phyloP scores from a whole-genome alignment of 2,888 invertebrate species.

The Neoitamus cyanurus region DNA sequence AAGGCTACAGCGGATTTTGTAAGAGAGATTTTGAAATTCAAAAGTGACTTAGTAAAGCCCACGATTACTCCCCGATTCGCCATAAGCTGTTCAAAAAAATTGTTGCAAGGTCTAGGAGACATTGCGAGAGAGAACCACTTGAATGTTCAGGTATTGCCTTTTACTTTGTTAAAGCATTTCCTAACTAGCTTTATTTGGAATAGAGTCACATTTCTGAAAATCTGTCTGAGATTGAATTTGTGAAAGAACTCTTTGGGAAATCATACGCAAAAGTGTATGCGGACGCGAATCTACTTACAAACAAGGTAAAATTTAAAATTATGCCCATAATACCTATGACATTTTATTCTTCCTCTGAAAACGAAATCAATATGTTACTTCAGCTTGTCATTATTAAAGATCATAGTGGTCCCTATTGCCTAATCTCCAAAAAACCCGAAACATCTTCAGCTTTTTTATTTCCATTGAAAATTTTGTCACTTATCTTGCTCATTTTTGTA shows the following conservation, averaged over 20 bases:
- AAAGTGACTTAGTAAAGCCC: constrained; percentile 76
- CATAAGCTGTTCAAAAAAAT: constrained; percentile 77
- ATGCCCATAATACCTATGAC: neutral
- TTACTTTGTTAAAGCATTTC: neutral
- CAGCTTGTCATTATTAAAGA: too few relatives aligned
- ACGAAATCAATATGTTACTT: too few relatives aligned
- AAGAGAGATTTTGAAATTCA: constrained; percentile 68
- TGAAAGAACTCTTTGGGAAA: constrained; percentile 70
- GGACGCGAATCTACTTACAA: constrained; percentile 76
- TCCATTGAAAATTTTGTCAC: too few relatives aligned
- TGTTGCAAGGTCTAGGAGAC: constrained; percentile 75
- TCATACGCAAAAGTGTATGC: constrained; percentile 84
- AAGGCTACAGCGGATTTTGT: constrained; percentile 74
- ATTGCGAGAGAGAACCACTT: constrained; percentile 76
- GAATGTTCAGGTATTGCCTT: constrained; percentile 76
- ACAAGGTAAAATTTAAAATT: constrained; percentile 71
- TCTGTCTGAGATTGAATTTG: constrained; percentile 75
- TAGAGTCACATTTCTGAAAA: constrained; percentile 91
- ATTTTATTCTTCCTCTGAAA: too few relatives aligned
- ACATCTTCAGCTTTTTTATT: neutral
- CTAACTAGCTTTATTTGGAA: constrained; percentile 57
- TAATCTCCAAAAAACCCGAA: neutral
- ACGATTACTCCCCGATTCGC: constrained; percentile 90
- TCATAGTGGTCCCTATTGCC: too few relatives aligned
- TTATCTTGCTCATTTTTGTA: too few relatives aligned